A percentile compares a stretch with the other conserved stretches of the same genome.
phyloP scores from a whole-genome alignment of 2,797 vertebrate genomes.

The Cyclura pinguis region DNA sequence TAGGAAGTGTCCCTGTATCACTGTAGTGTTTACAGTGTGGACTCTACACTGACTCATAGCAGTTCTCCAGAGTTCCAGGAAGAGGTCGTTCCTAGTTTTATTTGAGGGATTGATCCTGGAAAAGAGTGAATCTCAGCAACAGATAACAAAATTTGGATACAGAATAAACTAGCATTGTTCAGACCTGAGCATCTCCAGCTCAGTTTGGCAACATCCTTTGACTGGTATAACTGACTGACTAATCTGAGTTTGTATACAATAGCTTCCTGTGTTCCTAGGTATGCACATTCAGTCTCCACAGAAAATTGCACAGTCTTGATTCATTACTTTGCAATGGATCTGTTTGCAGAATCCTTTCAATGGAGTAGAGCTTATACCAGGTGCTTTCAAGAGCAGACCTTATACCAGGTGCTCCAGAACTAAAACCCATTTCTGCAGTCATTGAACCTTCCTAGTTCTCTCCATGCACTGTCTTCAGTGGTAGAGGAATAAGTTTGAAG shows the following conservation, averaged over 20 bases:
- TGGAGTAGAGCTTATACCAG: too few relatives aligned
- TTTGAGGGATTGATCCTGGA: background rate
- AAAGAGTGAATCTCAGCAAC: background rate
- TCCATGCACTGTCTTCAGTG: background rate
- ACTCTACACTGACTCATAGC: too few relatives aligned
- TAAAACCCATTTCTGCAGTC: background rate
- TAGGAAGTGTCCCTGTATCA: background rate
- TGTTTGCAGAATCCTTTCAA: background rate
- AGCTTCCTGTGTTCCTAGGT: background rate
- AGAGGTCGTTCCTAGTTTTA: too few relatives aligned
- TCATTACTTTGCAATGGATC: background rate
- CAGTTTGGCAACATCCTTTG: background rate
- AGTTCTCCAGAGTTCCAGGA: too few relatives aligned
- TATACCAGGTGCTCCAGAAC: background rate
- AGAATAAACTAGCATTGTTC: background rate
- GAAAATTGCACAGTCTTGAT: background rate
- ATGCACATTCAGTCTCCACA: background rate
- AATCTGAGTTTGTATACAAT: background rate
- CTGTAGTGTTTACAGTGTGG: too few relatives aligned
- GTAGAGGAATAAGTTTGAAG: too few relatives aligned
- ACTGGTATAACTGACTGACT: background rate
- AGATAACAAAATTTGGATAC: background rate
- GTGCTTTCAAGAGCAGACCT: too few relatives aligned
- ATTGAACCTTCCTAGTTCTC: background rate
- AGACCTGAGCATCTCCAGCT: background rate